A percentile compares a stretch with the other conserved stretches of the same genome.
These are phyloP conservation scores for Tachysurus fulvidraco DNA, from an alignment of 2,113 vertebrate species.

Conservation along the genomic window DNA sequence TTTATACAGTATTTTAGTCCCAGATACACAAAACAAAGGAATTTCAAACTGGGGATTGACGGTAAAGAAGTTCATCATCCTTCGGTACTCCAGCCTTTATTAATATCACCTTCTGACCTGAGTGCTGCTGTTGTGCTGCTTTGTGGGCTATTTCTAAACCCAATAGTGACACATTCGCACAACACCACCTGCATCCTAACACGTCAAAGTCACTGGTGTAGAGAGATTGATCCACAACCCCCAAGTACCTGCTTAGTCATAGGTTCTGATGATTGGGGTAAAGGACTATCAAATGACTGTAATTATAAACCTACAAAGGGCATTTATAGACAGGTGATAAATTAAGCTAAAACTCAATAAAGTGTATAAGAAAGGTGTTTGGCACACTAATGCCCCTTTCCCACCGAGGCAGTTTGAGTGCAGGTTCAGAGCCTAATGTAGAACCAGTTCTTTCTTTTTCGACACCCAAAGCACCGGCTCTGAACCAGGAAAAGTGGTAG, in stretches of 20 bases:
- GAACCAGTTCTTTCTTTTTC: too few relatives aligned
- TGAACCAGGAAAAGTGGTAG: too few relatives aligned
- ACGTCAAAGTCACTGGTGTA: neutral
- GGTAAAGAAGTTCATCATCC: neutral
- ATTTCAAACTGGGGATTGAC: neutral
- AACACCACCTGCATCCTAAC: neutral
- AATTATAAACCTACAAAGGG: neutral
- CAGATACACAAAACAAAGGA: too few relatives aligned
- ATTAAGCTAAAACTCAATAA: neutral
- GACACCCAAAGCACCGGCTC: too few relatives aligned
- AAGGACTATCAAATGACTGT: neutral
- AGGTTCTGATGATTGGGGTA: neutral
- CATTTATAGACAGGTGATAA: neutral
- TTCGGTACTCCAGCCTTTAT: neutral
- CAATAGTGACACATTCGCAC: neutral
- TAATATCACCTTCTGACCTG: neutral
- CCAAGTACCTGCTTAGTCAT: neutral
- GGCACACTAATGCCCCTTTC: too few relatives aligned
- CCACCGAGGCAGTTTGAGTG: too few relatives aligned
- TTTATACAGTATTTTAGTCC: too few relatives aligned
- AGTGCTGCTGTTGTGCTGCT: neutral
- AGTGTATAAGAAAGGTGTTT: neutral
- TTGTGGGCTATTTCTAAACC: neutral
- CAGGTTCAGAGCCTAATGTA: too few relatives aligned
- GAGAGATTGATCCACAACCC: neutral